Conservation (phyloP, 2,888 invertebrate species). For the Microctonus brassicae region DNA sequence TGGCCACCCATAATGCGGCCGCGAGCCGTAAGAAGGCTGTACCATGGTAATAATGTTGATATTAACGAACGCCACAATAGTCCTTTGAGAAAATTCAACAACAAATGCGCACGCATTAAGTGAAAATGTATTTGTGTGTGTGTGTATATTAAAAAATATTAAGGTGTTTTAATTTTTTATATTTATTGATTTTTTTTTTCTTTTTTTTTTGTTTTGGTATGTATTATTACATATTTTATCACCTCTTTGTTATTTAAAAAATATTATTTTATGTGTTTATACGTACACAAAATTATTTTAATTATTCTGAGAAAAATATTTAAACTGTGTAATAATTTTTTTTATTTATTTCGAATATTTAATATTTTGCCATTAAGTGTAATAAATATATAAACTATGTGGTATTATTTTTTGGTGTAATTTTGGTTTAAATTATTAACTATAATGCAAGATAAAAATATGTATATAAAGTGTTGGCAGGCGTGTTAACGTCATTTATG, state of each 20-base stretch:
- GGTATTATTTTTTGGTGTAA: too few relatives aligned
- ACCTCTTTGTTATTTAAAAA: not conserved
- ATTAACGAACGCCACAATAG: slow-evolving; percentile 57
- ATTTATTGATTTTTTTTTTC: not conserved
- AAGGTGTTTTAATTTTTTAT: not conserved
- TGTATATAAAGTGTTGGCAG: slow-evolving; percentile 36
- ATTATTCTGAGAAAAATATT: too few relatives aligned
- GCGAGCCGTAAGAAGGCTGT: slow-evolving; percentile 47
- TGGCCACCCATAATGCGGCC: slow-evolving; percentile 61
- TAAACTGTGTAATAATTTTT: too few relatives aligned
- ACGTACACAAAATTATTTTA: too few relatives aligned
- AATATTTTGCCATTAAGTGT: too few relatives aligned
- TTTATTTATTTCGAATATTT: too few relatives aligned
- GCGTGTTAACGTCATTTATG: slow-evolving; percentile 64
- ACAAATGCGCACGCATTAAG: too few relatives aligned
- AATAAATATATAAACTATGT: too few relatives aligned
- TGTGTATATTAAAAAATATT: not conserved
- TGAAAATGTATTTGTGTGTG: not conserved
- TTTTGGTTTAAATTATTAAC: too few relatives aligned
- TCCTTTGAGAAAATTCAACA: not conserved
- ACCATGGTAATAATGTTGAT: slow-evolving; percentile 64
- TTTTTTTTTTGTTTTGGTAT: not conserved
- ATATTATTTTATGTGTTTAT: too few relatives aligned
- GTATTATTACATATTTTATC: not conserved
- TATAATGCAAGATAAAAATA: too few relatives aligned